Conservation (phyloP, 2,888 invertebrate species). For the Drosophila nr. medialis region DNA sequence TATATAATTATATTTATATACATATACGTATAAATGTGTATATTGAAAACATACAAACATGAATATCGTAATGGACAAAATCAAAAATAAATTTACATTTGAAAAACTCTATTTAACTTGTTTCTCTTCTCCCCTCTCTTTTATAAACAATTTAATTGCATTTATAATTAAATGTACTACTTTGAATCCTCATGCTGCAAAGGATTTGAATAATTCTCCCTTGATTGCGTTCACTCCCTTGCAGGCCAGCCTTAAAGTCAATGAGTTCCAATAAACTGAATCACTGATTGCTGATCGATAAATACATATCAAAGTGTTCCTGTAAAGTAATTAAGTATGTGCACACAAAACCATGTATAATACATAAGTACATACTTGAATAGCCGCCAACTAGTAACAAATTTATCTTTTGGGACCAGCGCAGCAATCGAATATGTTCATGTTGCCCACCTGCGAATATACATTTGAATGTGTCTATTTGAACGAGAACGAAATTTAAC, state of each 20-base stretch:
- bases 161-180: not conserved
- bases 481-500: constrained; percentile 41
- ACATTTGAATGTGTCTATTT: constrained; percentile 46
- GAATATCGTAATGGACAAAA: constrained; percentile 63
- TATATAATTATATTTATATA: constrained; percentile 22
- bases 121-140: constrained; percentile 2
- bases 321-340: not conserved
- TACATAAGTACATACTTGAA: not conserved
- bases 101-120: constrained; percentile 58
- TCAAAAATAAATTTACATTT: constrained; percentile 75
- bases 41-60: constrained; percentile 44
- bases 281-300: not conserved
- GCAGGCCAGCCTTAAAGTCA: no score
- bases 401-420: constrained; percentile 44
- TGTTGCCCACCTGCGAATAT: constrained; percentile 31
- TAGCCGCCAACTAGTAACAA: constrained; percentile 14
- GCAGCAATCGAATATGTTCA: constrained; percentile 4
- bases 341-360: not conserved
- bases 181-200: not conserved
- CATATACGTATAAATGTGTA: constrained; percentile 41
- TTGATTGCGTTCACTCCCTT: not conserved
- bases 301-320: not conserved
- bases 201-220: not conserved
- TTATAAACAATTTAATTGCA: not conserved
- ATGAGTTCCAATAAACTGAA: not conserved